These are phyloP conservation scores for Rhynchophorus ferrugineus DNA, from an alignment of 1,140 invertebrate genomes.

Conservation along the genomic window DNA sequence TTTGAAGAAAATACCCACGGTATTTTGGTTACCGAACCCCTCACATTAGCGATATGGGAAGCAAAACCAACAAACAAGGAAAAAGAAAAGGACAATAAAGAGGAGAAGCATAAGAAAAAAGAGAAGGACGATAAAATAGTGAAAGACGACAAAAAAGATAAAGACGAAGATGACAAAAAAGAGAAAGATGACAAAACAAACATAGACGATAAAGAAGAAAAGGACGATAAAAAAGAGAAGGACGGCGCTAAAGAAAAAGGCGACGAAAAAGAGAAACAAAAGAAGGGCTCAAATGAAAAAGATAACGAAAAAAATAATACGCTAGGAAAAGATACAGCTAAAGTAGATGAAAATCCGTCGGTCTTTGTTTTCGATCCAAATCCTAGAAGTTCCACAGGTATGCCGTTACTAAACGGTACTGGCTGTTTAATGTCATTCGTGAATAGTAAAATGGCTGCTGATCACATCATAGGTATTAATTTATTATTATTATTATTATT, in stretches of 20 bases:
- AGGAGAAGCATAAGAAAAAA: too few species aligned
- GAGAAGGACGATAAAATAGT: too few species aligned
- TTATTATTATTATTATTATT: background rate
- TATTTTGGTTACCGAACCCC: constrained; percentile 41
- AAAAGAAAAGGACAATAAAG: too few species aligned
- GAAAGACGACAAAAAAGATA: too few species aligned
- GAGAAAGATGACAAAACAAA: too few species aligned
- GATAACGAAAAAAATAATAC: too few species aligned
- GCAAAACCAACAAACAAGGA: constrained; percentile 27
- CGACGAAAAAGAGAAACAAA: constrained; percentile 33
- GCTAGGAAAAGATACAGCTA: too few species aligned
- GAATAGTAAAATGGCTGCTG: constrained; percentile 29
- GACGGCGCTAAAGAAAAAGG: too few species aligned
- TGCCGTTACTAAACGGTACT: constrained; percentile 30
- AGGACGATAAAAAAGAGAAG: too few species aligned
- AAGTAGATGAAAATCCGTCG: constrained; percentile 25
- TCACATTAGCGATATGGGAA: constrained; percentile 45
- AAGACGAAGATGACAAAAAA: too few species aligned
- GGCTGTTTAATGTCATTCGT: constrained; percentile 30
- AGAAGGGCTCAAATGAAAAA: too few species aligned
- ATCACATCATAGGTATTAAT: constrained; percentile 29
- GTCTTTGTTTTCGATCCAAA: constrained; percentile 48
- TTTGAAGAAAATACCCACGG: constrained; percentile 45
- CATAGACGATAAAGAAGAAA: too few species aligned
- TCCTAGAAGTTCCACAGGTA: constrained; percentile 43